These are phyloP conservation scores for Acipenser oxyrinchus DNA, from an alignment of 2,797 vertebrate species.

Conservation along the genomic window DNA sequence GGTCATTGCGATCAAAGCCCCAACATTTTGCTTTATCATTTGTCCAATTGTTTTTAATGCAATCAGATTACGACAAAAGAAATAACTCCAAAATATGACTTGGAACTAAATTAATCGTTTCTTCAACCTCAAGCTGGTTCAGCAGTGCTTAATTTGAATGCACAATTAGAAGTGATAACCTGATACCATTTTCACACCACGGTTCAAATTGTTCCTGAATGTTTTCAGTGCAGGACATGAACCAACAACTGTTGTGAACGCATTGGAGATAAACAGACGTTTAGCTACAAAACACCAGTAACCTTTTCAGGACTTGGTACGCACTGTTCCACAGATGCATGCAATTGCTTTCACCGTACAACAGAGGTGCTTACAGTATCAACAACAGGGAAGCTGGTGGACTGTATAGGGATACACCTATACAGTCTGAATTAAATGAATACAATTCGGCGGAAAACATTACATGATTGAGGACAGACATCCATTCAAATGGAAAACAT, in stretches of 20 bases:
- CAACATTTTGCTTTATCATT: constrained; percentile 45
- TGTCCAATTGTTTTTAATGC: constrained; percentile 43
- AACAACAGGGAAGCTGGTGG: no score
- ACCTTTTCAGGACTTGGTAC: no score
- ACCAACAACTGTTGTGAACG: neutral
- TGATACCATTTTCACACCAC: neutral
- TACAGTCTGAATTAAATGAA: no score
- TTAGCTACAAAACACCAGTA: no score
- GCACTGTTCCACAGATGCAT: no score
- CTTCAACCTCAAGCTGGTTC: constrained; percentile 9
- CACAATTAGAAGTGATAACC: constrained; percentile 12
- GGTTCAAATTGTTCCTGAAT: neutral
- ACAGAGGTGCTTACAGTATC: no score
- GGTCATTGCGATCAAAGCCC: constrained; percentile 47
- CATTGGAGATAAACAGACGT: no score
- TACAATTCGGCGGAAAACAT: no score
- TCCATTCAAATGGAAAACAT: no score
- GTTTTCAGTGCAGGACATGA: neutral
- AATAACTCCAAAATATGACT: constrained; percentile 45
- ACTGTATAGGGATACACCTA: no score
- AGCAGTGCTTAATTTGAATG: constrained; percentile 11
- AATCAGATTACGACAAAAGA: constrained; percentile 31
- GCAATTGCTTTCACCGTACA: no score
- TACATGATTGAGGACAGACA: no score
- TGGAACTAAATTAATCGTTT: constrained; percentile 29